These are phyloP conservation scores for Blomia tropicalis DNA, from an alignment of 2,888 invertebrate species.

Conservation along the genomic window DNA sequence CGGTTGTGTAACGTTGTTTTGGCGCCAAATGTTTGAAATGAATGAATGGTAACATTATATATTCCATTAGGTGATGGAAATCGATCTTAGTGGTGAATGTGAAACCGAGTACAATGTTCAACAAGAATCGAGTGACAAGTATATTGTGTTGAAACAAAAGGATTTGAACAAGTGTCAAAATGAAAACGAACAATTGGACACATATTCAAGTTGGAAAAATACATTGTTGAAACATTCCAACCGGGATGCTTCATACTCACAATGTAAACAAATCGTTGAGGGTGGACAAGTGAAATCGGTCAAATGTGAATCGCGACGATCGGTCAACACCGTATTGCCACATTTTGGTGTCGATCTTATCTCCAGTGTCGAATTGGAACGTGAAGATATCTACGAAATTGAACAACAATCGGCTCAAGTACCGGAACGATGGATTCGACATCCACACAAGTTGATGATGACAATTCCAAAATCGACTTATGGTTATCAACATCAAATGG, in stretches of 20 bases:
- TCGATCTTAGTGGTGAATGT: slow-evolving; percentile 3
- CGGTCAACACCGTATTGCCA: neutral
- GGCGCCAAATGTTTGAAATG: no score
- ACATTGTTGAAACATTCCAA: neutral
- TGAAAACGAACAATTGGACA: neutral
- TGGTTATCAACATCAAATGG: neutral
- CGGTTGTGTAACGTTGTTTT: no score
- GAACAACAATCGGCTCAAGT: slow-evolving; percentile 1
- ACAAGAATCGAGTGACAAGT: neutral
- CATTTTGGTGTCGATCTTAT: neutral
- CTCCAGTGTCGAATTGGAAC: neutral
- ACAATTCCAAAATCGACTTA: neutral
- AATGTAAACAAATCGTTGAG: neutral
- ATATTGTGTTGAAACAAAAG: neutral
- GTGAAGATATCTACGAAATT: neutral
- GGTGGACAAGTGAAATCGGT: neutral
- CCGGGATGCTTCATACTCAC: neutral
- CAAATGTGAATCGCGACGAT: neutral
- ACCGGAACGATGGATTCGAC: neutral
- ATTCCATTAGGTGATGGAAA: slow-evolving; percentile 11
- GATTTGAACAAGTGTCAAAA: neutral
- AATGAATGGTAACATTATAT: no score
- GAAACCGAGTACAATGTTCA: neutral
- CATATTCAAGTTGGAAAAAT: neutral
- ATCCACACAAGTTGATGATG: neutral